Conservation (phyloP, 2,888 invertebrate genomes). For the Pegoplata infirma region DNA sequence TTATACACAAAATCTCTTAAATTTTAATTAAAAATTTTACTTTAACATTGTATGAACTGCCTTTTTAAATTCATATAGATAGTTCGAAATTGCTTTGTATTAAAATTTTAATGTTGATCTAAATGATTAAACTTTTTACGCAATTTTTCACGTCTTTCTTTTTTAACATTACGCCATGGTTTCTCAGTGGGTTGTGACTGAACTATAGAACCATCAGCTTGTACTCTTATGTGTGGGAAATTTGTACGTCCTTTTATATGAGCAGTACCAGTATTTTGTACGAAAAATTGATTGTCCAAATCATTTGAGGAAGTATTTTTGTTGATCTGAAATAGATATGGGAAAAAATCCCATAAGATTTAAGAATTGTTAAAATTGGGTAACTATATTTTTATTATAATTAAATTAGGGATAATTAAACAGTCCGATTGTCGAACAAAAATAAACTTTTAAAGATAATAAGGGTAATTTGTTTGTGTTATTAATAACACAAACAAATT, state of each 20-base stretch:
- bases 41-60: background rate
- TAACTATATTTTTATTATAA: no score
- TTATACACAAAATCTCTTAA: slow-evolving; percentile 3
- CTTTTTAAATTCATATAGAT: background rate
- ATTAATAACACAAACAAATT: no score
- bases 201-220: slow-evolving; percentile 66
- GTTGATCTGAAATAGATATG: slow-evolving; percentile 70
- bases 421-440: no score
- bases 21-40: slow-evolving; percentile 9
- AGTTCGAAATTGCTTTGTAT: background rate
- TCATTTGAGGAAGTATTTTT: slow-evolving; percentile 79
- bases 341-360: no score
- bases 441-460: no score
- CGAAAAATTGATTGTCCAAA: slow-evolving; percentile 83
- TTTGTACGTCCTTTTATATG: slow-evolving; percentile 76
- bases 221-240: slow-evolving; percentile 75
- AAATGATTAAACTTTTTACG: slow-evolving; percentile 90
- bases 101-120: slow-evolving; percentile 83
- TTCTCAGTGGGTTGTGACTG: slow-evolving; percentile 77
- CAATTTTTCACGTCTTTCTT: slow-evolving; percentile 94
- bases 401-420: no score
- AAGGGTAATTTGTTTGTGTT: no score
- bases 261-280: slow-evolving; percentile 73
- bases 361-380: no score
- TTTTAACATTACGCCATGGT: slow-evolving; percentile 92